Evolutionary conservation across 2,113 vertebrate species (phyloP), one percentile per base, ranked within the genome.

Genomic region (Antennarius striatus): DNA sequence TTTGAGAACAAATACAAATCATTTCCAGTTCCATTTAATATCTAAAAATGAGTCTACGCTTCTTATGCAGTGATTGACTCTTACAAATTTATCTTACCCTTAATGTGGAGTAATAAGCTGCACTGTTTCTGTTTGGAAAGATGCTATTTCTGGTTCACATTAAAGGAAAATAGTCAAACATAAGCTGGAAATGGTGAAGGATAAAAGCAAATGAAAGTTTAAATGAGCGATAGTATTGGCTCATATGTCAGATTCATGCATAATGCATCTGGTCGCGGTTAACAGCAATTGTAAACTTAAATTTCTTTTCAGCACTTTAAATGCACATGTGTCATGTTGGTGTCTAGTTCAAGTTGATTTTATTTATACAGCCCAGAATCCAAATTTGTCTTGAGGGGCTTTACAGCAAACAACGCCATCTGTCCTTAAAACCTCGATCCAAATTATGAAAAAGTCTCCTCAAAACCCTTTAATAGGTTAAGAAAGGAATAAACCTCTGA

Each of bases 51-150:
- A 56, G 32, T 50, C 22, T 2, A 3, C 11, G 54, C 42, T 10
- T 39, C 32, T 51, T 50, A 32, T 28, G 29, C 22, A 62, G n/a
- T 36, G 32, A 57, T 28, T 40, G 5, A 13, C 39, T 58, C 49
- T 8, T 10, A 17, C 51, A 15, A 11, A 49, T 36, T 32, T 40
- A 10, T 47, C 45, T 47, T 15, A 47, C 45, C 14, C 47, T 56
- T 61, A 57, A 48, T 16, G 57, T 17, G 9, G 36, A 47, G 28
- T 51, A 73, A 69, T 63, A 68, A 49, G 56, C 57, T 69, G 15
- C 30, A n/a, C 46, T 49, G 28, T 47, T 45, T 61, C 49, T 16
- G 13, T 68, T 30, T 15, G 50, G 14, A 47, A 57, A 11, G 59
- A 64, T 54, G 22, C 11, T 12, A 70, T 39, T 28, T 56, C 39